These are phyloP conservation scores for Calyptomena viridis DNA, from an alignment of 2,113 vertebrate genomes.

Conservation along the genomic window DNA sequence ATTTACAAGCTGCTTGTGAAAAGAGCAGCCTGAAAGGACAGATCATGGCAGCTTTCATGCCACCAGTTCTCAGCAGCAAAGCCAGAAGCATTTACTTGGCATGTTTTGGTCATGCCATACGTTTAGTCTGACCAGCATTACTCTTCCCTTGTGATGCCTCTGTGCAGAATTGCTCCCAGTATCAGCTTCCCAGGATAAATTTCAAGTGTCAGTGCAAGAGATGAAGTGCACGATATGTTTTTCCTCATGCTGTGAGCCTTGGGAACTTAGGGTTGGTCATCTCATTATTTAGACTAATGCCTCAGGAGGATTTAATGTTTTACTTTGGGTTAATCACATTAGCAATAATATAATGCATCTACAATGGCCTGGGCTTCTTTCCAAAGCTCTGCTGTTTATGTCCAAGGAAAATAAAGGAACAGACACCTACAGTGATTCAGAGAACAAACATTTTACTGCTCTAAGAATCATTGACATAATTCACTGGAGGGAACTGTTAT, in stretches of 20 bases:
- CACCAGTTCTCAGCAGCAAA: neutral
- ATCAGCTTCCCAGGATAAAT: neutral
- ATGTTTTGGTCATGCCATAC: neutral
- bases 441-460: conserved; percentile 42
- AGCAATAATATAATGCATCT: neutral
- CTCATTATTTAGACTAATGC: neutral
- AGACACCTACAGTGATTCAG: conserved; percentile 39
- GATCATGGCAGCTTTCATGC: neutral
- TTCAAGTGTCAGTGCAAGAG: neutral
- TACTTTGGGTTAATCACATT: conserved; percentile 38
- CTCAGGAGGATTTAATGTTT: conserved; percentile 20
- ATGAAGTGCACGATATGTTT: neutral
- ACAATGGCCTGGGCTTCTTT: conserved; percentile 27
- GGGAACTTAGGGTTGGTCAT: neutral
- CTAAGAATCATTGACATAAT: conserved; percentile 34
- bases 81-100: neutral
- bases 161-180: neutral
- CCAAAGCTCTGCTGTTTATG: neutral
- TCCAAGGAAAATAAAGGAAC: conserved; percentile 45
- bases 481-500: conserved; percentile 24
- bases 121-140: neutral
- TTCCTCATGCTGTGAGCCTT: neutral
- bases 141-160: neutral
- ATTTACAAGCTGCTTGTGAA: neutral
- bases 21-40: neutral